Evolutionary conservation across 2,888 invertebrate species (phyloP).

Genomic region (Euzetes globulus): DNA sequence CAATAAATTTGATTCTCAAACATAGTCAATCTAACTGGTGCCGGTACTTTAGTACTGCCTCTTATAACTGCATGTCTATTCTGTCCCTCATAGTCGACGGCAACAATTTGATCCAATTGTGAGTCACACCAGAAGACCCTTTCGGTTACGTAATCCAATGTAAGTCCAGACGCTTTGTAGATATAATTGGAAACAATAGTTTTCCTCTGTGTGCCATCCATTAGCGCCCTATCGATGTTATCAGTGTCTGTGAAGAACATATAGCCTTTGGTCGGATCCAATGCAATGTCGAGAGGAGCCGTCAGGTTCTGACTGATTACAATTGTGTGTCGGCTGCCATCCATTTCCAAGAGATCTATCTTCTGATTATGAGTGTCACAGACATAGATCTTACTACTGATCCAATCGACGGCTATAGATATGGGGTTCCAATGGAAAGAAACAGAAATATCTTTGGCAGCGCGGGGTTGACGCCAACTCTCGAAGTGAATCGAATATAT

Average conservation of each 20-base stretch:
- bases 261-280: conserved; percentile 80
- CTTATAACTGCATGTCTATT: conserved; percentile 48
- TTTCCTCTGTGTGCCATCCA: conserved; percentile 80
- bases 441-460: conserved; percentile 54
- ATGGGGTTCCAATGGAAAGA: conserved; percentile 83
- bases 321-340: conserved; percentile 78
- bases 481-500: conserved; percentile 38
- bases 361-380: conserved; percentile 86
- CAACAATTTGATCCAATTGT: conserved; percentile 86
- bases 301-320: conserved; percentile 84
- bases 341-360: conserved; percentile 85
- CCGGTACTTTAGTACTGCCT: conserved; percentile 59
- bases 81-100: conserved; percentile 83
- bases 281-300: conserved; percentile 78
- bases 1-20: conserved; percentile 82
- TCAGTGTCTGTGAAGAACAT: conserved; percentile 55
- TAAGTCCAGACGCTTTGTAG: conserved; percentile 83
- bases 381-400: conserved; percentile 90
- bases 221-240: conserved; percentile 67
- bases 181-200: conserved; percentile 84
- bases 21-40: conserved; percentile 69
- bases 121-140: conserved; percentile 96
- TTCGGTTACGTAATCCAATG: conserved; percentile 79
- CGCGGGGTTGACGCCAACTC: conserved; percentile 18
- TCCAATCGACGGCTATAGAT: conserved; percentile 91